These are phyloP conservation scores for Oreochromis aureus DNA, from an alignment of 2,113 vertebrate species.

Conservation along the genomic window DNA sequence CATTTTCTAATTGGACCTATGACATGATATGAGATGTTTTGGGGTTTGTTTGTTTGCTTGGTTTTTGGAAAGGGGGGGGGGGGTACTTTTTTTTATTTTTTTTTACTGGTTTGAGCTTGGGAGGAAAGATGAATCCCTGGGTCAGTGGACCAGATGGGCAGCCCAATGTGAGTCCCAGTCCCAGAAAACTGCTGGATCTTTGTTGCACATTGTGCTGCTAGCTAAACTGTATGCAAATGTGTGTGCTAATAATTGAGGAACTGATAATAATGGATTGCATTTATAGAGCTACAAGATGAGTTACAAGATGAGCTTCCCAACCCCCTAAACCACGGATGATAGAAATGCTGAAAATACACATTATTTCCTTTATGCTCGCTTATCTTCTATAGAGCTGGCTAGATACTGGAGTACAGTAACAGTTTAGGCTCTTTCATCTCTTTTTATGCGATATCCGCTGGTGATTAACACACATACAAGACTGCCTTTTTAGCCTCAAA, in stretches of 20 bases:
- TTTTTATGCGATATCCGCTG: not conserved
- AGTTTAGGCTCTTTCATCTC: not conserved
- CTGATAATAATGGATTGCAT: not conserved
- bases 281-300: no score
- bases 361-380: not conserved
- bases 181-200: not conserved
- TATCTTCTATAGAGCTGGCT: not conserved
- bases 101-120: no score
- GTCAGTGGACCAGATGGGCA: no score
- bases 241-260: not conserved
- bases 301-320: no score
- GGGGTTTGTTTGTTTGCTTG: not conserved
- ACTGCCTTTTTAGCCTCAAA: not conserved
- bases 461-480: not conserved
- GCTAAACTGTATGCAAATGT: not conserved
- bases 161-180: no score
- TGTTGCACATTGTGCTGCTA: not conserved
- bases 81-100: not conserved
- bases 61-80: not conserved
- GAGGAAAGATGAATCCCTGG: no score
- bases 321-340: no score
- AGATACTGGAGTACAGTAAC: not conserved
- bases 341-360: not conserved
- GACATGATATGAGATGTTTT: not conserved
- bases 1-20: not conserved